Percentiles rank a stretch among this genome's conserved stretches.
phyloP scores from a whole-genome alignment of 2,888 invertebrate genomes.

The Aphrophora alni region DNA sequence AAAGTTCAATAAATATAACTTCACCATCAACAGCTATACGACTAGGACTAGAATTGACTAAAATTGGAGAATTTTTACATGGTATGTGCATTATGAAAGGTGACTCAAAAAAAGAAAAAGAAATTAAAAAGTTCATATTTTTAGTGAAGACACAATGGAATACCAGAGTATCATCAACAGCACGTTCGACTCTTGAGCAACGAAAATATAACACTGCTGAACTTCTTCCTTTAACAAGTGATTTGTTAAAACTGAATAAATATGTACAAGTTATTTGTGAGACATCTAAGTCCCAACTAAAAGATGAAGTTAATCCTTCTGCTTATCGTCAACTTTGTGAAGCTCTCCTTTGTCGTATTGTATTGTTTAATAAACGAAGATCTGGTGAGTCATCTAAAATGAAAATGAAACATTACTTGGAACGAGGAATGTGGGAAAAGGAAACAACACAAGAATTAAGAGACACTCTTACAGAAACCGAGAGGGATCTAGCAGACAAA shows the following conservation, averaged over 20 bases:
- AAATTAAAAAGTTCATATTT: not conserved
- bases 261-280: not conserved
- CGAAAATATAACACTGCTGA: not conserved
- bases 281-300: too few relatives aligned
- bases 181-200: not conserved
- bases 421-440: not conserved
- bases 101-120: not conserved
- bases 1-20: not conserved
- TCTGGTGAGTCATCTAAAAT: slow-evolving; percentile 6
- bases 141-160: slow-evolving; percentile 2
- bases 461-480: too few relatives aligned
- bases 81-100: not conserved
- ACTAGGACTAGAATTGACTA: not conserved
- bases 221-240: not conserved
- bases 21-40: slow-evolving; percentile 3
- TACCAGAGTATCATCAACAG: slow-evolving; percentile 10
- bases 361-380: slow-evolving; percentile 10
- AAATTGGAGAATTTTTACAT: not conserved
- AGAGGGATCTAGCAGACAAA: too few relatives aligned
- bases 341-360: not conserved
- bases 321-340: not conserved
- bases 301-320: too few relatives aligned
- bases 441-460: not conserved
- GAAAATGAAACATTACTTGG: not conserved
- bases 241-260: not conserved